Conservation (phyloP, 2,113 vertebrate species). For the Pogonocichla stellata region DNA sequence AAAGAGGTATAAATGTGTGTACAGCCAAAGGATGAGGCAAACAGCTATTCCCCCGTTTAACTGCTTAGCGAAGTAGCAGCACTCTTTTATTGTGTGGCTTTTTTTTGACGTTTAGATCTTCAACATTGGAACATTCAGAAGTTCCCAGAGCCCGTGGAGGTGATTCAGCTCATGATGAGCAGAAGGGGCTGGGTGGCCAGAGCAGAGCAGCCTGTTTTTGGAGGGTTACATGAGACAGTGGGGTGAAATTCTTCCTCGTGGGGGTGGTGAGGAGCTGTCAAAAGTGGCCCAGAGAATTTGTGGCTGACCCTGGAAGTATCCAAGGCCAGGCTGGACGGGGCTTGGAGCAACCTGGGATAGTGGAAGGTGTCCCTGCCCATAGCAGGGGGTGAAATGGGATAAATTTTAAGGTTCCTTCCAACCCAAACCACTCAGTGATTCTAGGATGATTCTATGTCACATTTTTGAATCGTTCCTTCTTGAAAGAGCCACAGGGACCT, state of each 20-base stretch:
- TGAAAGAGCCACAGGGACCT: neutral
- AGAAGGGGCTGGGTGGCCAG: neutral
- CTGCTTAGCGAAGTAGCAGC: neutral
- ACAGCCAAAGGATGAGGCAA: neutral
- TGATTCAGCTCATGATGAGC: neutral
- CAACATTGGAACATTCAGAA: neutral
- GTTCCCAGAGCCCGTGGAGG: neutral
- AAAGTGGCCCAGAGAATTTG: neutral
- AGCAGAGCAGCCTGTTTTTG: neutral
- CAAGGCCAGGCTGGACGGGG: fast-evolving
- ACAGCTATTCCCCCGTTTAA: neutral
- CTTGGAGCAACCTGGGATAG: neutral
- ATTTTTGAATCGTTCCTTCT: neutral
- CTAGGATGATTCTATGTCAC: fast-evolving
- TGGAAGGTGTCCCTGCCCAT: neutral
- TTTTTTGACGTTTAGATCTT: neutral
- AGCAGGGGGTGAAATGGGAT: neutral
- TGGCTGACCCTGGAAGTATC: neutral
- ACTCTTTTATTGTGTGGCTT: neutral
- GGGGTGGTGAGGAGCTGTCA: neutral
- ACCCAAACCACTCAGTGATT: neutral
- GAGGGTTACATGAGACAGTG: neutral
- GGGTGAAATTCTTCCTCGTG: neutral
- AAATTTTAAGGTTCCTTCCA: neutral
- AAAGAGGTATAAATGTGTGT: neutral